Evolutionary conservation across 1,140 invertebrate species (phyloP).

Genomic region (Calliphora vicina): DNA sequence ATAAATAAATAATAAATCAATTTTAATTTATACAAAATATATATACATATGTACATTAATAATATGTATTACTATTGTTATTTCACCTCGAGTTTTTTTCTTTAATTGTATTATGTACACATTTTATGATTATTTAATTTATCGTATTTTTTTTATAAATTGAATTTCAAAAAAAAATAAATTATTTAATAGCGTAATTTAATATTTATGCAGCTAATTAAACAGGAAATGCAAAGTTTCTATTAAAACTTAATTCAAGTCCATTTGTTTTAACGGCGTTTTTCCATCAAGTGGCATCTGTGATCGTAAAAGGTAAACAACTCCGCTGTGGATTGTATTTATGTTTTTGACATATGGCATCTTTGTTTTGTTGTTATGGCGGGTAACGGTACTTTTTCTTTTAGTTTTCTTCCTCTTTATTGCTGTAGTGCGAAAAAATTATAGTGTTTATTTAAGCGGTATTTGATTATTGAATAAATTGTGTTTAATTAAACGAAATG

Average conservation of each 20-base stretch:
- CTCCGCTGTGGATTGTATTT: not conserved
- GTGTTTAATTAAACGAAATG: no score
- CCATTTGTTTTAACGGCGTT: no score
- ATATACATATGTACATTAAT: not conserved
- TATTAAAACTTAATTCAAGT: not conserved
- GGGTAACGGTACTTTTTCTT: not conserved
- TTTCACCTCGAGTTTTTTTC: no score
- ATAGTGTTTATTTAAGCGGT: no score
- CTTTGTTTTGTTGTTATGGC: not conserved
- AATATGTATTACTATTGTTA: not conserved
- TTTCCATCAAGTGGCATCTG: not conserved
- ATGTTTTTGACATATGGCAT: not conserved
- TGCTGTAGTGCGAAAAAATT: no score
- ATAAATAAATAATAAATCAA: conserved; percentile 19
- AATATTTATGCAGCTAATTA: no score
- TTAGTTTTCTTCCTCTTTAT: not conserved
- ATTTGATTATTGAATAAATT: no score
- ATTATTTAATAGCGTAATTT: no score
- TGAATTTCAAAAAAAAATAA: no score
- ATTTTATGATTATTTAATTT: no score
- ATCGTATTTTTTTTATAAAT: no score
- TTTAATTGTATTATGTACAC: no score
- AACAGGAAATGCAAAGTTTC: not conserved
- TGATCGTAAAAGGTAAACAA: not conserved
- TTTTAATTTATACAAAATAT: conserved; percentile 21